Conservation (phyloP, 1,140 invertebrate genomes). For the Drosophila pandora region DNA sequence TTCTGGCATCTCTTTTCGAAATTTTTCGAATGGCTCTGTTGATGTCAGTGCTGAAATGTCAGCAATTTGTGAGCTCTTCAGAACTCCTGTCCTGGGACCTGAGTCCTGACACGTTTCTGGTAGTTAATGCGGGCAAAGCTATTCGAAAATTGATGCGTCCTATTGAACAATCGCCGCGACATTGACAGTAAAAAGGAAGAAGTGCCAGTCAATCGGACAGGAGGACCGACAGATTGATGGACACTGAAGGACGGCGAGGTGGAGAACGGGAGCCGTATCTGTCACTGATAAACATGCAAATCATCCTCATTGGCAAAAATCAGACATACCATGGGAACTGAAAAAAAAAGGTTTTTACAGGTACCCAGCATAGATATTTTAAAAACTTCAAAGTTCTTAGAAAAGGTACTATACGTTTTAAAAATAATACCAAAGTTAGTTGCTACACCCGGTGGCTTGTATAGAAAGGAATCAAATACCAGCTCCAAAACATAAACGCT, state of each 20-base stretch:
- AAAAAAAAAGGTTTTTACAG: neutral
- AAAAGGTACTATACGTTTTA: too few relatives aligned
- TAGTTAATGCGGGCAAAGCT: slow-evolving; percentile 49
- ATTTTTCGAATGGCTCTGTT: neutral
- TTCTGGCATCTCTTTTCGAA: slow-evolving; percentile 10
- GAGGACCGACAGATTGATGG: slow-evolving; percentile 17
- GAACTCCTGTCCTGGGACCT: slow-evolving; percentile 23
- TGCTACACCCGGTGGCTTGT: too few relatives aligned
- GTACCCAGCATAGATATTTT: too few relatives aligned
- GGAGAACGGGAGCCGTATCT: slow-evolving; percentile 9
- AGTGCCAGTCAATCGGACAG: slow-evolving; percentile 9
- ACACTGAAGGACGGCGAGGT: neutral
- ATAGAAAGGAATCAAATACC: too few relatives aligned
- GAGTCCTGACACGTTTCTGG: slow-evolving; percentile 32
- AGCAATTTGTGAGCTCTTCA: slow-evolving; percentile 56
- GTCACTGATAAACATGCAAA: slow-evolving; percentile 47
- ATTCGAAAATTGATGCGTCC: slow-evolving; percentile 53
- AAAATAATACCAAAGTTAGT: too few relatives aligned
- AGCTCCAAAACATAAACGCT: too few relatives aligned
- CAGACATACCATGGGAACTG: slow-evolving; percentile 31
- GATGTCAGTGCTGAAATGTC: slow-evolving; percentile 35
- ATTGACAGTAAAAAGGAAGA: slow-evolving; percentile 31
- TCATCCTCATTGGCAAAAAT: slow-evolving; percentile 39
- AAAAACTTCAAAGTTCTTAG: too few relatives aligned
- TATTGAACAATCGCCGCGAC: slow-evolving; percentile 44